Base-by-base conservation (phyloP, 2,888 invertebrate genomes). In the Conistra vaccinii region DNA sequence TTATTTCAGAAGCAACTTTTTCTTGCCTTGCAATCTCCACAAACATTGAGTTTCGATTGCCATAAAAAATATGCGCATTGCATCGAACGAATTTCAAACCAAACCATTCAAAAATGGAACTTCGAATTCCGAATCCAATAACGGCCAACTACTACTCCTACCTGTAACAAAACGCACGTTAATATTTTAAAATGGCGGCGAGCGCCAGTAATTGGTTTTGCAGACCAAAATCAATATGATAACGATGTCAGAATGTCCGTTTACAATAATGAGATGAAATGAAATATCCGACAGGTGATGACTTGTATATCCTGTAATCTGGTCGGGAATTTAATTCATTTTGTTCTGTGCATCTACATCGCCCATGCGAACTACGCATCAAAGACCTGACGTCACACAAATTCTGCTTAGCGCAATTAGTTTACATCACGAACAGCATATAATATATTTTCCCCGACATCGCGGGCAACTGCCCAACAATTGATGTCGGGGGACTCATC, bases 141-240 rank as follows among this genome's bases (percentile, higher is more conserved):
- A 63, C 45, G 14, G 53, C n/a, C 10, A 71, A 48, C 42, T 63
- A 51, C n/a, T n/a, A n/a, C n/a, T n/a, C 57, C 45, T 69, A 61
- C 58, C 67, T 60, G 45, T 61, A 63, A 42, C 35, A 72, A 69
- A 69, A 67, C 51, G 39, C 53, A 69, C 29, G n/a, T 66, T 69
- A 66, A 58, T 62, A 62, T 76, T 84, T 66, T 62, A 76, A 81
- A 80, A 82, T 76, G 85, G 68, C 76, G 53, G 55, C 65, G 76
- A 10, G 12, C 60, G 29, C 23, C 62, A 45, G 51, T 84, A 75
- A 75, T 75, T 71, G 74, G 74, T 68, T 83, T 84, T 68, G 35
- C 67, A 48, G 17, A 58, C 74, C 70, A 70, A 74, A 81, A 75
- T 74, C 80, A 73, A 67, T 76, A 73, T 57, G 32, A 62, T 66